Evolutionary conservation across 2,113 vertebrate species (phyloP).

Genomic region (Zapus hudsonius): DNA sequence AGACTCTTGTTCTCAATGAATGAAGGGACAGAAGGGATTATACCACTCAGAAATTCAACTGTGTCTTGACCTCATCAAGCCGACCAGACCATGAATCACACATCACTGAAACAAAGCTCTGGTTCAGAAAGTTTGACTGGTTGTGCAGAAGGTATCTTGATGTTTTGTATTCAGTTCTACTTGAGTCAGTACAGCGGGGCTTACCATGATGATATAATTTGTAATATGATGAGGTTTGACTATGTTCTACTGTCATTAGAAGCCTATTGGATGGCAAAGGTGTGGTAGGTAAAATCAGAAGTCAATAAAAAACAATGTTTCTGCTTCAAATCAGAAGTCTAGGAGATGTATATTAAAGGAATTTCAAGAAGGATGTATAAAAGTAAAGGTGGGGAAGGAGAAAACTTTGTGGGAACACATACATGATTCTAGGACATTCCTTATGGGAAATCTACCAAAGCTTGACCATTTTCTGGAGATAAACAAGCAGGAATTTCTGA

Average conservation of each 20-base stretch:
- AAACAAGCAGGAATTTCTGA: constrained; percentile 34
- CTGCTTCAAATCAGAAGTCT: background rate
- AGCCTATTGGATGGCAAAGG: background rate
- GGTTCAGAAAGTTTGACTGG: background rate
- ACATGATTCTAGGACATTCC: background rate
- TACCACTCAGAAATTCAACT: background rate
- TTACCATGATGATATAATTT: background rate
- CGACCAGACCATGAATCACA: background rate
- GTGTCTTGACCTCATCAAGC: background rate
- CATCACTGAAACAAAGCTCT: constrained; percentile 11
- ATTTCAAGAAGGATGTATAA: background rate
- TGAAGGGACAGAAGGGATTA: background rate
- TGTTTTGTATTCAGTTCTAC: constrained; percentile 22
- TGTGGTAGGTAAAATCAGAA: background rate
- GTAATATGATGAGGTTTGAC: background rate
- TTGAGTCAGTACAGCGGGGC: background rate
- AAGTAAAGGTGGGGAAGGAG: background rate
- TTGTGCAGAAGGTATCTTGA: background rate
- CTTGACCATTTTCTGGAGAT: constrained; percentile 5
- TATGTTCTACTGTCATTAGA: background rate
- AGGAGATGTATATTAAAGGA: background rate
- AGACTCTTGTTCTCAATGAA: background rate
- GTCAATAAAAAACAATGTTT: background rate
- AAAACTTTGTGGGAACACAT: background rate
- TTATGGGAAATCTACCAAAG: background rate